Evolutionary conservation across 1,140 invertebrate genomes (phyloP), one percentile per base, ranked within the genome.

Genomic region (Zaprionus vittiger): DNA sequence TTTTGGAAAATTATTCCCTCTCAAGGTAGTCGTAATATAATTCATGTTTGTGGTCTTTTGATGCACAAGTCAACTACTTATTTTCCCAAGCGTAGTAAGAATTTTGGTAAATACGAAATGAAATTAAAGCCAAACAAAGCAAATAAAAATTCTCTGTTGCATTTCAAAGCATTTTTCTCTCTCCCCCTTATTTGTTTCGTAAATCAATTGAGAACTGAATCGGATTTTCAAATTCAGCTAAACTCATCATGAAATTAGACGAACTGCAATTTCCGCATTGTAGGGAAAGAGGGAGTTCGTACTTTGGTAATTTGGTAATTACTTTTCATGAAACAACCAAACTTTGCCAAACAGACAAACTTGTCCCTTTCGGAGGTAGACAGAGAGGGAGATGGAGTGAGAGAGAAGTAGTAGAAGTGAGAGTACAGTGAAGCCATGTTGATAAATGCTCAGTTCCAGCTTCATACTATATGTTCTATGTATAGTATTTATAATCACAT

Each of bases 251-350:
- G 47, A 12, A 52, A 52, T 52, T 52, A 24, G 47, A 52, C 20
- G 4, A 52, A 52, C 47, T 52, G 20, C n/a, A 52, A 52, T 52
- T 52, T 52, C 47, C 47, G 41, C 38, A 17, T n/a, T 3, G 38
- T 17, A 17, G 11, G 12, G 37, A 38, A 14, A n/a, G 41, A 17
- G 20, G 0, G 47, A 52, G 47, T 24, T 52, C 7, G 47, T 52
- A 22, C 15, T 49, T 49, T 31, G 47, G 47, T 49, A 52, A 52
- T 52, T 52, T 24, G 47, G 47, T 52, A 52, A 52, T 52, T 52
- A 52, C 44, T 49, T 49, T 49, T 49, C 44, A 49, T 49, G n/a
- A 12, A 49, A 49, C 47, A 24, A 24, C 4, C 3, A 52, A 52
- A 52, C 11, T 52, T 52, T 52, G 17, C 20, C 20, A 20, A 52